phyloP scores from a whole-genome alignment of 53 echinoderm and acorn worm genomes.

The Glandiceps talaboti region DNA sequence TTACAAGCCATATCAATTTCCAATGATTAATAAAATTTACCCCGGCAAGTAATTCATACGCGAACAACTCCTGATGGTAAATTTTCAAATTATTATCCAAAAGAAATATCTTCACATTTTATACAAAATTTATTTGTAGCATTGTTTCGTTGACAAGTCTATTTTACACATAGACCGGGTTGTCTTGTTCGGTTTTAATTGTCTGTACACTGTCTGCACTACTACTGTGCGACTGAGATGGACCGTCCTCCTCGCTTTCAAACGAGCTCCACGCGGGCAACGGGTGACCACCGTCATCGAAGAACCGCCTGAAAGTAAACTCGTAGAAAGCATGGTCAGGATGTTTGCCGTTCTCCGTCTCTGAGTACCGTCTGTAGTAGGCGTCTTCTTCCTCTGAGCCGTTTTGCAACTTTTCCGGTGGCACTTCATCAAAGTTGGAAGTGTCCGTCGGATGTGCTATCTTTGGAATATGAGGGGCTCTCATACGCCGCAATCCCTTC shows the following conservation, averaged over 20 bases:
- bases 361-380: conserved; percentile 31
- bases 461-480: conserved; percentile 66
- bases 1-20: background rate
- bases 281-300: conserved; percentile 79
- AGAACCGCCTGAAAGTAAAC: conserved; percentile 97
- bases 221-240: background rate
- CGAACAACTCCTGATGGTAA: too few relatives aligned
- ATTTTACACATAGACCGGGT: background rate
- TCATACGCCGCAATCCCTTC: conserved; percentile 61
- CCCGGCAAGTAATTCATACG: too few relatives aligned
- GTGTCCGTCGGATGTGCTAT: conserved; percentile 80
- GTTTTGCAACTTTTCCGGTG: conserved; percentile 55
- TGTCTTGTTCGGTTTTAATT: background rate
- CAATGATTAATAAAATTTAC: too few relatives aligned
- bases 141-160: too few relatives aligned
- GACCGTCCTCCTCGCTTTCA: background rate
- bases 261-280: conserved; percentile 24
- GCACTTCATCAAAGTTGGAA: conserved; percentile 92
- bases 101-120: too few relatives aligned
- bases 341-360: conserved; percentile 42
- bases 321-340: conserved; percentile 98
- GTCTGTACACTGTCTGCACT: background rate
- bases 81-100: too few relatives aligned
- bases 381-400: conserved; percentile 78
- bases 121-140: too few relatives aligned